Percentiles rank a stretch among this genome's conserved stretches.
Conservation (phyloP, 2,888 invertebrate species). For the Cyaniris semiargus region DNA sequence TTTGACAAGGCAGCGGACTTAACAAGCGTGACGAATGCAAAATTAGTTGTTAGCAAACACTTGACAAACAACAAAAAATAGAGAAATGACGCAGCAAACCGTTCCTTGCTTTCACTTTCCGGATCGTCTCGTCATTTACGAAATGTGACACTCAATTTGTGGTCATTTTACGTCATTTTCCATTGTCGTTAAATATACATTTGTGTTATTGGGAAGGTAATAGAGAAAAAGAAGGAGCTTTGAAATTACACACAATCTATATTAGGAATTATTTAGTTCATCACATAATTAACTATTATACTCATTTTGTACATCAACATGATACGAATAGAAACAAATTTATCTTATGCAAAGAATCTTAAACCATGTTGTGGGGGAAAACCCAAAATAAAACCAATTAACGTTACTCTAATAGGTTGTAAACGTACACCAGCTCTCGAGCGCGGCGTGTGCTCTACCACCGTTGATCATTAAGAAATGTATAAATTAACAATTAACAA, state of each 20-base stretch:
- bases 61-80: slow-evolving; percentile 47
- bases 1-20: slow-evolving; percentile 48
- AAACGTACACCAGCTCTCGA: not conserved
- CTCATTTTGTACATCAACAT: not conserved
- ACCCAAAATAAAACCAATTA: not conserved
- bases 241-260: not conserved
- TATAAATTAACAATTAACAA: slow-evolving; percentile 31
- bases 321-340: not conserved
- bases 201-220: not conserved
- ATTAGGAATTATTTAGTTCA: not conserved
- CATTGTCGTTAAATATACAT: slow-evolving; percentile 11
- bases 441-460: slow-evolving; percentile 12
- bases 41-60: slow-evolving; percentile 57
- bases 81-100: slow-evolving; percentile 61
- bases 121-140: slow-evolving; percentile 44
- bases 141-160: slow-evolving; percentile 40
- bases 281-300: not conserved
- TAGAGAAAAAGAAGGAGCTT: not conserved
- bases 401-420: not conserved
- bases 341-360: not conserved
- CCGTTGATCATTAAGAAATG: slow-evolving; percentile 20
- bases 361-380: not conserved
- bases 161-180: slow-evolving; percentile 33
- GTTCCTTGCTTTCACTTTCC: slow-evolving; percentile 70
- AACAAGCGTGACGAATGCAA: slow-evolving; percentile 50